Conservation (phyloP, 2,113 vertebrate species). For the Cynocephalus volans region DNA sequence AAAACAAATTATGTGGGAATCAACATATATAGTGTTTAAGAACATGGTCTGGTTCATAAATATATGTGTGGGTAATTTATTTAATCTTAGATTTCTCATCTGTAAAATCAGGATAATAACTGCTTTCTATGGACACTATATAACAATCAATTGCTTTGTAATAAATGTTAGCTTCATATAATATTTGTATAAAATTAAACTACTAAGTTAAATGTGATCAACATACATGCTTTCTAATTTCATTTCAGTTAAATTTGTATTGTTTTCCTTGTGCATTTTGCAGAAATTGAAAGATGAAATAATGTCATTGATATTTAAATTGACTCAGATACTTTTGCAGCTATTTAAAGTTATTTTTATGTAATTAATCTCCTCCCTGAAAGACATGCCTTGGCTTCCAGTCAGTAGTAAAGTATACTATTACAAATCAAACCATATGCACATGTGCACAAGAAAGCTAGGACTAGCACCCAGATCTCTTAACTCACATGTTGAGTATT, state of each 20-base stretch:
- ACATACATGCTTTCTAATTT: background rate
- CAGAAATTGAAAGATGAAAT: constrained; percentile 21
- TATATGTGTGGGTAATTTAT: background rate
- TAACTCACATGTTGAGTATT: background rate
- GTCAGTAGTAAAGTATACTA: background rate
- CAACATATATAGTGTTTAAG: background rate
- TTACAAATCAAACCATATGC: background rate
- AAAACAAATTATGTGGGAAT: constrained; percentile 26
- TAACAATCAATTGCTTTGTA: background rate
- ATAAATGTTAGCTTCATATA: constrained; percentile 20
- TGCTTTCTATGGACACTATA: background rate
- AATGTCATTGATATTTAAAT: constrained; percentile 30
- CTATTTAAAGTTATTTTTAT: constrained; percentile 57
- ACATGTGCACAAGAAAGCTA: background rate
- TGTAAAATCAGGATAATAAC: background rate
- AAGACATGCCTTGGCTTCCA: background rate
- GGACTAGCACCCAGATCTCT: background rate
- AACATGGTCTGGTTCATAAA: background rate
- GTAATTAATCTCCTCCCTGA: background rate
- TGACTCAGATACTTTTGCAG: background rate
- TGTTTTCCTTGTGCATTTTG: background rate
- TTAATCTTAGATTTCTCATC: constrained; percentile 11
- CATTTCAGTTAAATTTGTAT: constrained; percentile 27
- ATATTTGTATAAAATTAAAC: constrained; percentile 9
- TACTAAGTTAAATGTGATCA: constrained; percentile 9